Evolutionary conservation across 2,113 vertebrate genomes (phyloP).

Genomic region (Colossoma macropomum): DNA sequence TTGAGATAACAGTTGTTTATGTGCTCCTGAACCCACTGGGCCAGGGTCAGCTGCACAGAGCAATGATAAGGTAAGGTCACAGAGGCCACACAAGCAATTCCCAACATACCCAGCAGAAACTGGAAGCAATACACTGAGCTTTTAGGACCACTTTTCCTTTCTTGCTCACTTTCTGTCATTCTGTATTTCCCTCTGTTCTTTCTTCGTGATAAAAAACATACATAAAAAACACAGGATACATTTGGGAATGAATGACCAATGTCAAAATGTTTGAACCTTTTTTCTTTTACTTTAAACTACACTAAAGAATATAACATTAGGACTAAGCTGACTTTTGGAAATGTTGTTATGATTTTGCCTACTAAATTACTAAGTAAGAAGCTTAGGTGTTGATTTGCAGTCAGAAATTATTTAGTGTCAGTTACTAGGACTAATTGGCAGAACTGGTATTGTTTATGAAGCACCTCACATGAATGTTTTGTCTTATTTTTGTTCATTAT

Average conservation of each 20-base stretch:
- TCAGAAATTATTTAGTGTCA: no score
- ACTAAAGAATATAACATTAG: no score
- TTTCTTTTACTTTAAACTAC: no score
- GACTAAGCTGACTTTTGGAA: no score
- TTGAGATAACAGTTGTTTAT: slow-evolving; percentile 27
- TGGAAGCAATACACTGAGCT: background rate
- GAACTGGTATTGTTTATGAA: no score
- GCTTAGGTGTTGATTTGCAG: no score
- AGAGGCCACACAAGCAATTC: background rate
- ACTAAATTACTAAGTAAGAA: no score
- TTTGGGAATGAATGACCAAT: background rate
- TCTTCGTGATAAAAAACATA: background rate
- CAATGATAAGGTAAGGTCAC: slow-evolving; percentile 1
- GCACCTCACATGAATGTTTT: no score
- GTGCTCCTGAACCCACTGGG: slow-evolving; percentile 1
- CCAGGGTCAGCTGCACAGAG: slow-evolving; percentile 3
- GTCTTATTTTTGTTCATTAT: no score
- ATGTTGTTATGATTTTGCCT: no score
- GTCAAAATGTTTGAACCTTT: background rate
- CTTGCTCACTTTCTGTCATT: background rate
- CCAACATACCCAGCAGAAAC: background rate
- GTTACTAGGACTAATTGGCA: no score
- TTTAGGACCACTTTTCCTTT: background rate
- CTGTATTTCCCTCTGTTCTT: background rate
- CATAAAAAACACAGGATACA: background rate